Evolutionary conservation across 2,113 vertebrate species (phyloP).

Genomic region (Passer domesticus): DNA sequence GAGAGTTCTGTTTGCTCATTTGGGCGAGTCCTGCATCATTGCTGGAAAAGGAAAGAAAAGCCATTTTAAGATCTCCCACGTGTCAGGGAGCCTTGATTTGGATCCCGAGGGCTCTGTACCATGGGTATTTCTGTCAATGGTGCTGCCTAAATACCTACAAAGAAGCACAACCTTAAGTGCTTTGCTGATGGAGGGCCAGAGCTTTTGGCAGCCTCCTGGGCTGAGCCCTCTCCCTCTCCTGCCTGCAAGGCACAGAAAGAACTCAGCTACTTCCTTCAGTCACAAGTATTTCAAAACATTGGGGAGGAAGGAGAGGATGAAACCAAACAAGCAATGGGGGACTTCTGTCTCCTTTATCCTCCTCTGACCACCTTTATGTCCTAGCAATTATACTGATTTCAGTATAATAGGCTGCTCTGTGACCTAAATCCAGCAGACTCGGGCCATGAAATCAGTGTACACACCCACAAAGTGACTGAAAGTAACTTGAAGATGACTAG

Average conservation of each 20-base stretch:
- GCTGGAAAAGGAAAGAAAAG: neutral
- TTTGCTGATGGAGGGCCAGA: neutral
- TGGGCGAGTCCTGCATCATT: neutral
- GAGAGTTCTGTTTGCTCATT: neutral
- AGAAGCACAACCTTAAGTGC: neutral
- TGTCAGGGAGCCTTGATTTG: neutral
- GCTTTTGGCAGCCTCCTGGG: neutral
- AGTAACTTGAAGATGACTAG: neutral
- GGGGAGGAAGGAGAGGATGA: neutral
- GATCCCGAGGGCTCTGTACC: neutral
- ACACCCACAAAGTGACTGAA: accelerated
- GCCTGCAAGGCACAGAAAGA: neutral
- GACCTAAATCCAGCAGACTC: neutral
- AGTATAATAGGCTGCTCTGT: neutral
- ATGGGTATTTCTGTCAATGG: neutral
- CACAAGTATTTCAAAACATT: neutral
- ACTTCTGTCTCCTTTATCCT: neutral
- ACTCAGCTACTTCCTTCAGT: neutral
- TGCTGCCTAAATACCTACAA: neutral
- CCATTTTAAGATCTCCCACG: neutral
- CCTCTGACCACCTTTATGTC: neutral
- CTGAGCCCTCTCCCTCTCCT: neutral
- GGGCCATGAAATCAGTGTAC: neutral
- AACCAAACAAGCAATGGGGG: neutral
- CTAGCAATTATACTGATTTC: neutral